phyloP scores from a whole-genome alignment of 2,888 invertebrate genomes.

The Oscheius sp. region DNA sequence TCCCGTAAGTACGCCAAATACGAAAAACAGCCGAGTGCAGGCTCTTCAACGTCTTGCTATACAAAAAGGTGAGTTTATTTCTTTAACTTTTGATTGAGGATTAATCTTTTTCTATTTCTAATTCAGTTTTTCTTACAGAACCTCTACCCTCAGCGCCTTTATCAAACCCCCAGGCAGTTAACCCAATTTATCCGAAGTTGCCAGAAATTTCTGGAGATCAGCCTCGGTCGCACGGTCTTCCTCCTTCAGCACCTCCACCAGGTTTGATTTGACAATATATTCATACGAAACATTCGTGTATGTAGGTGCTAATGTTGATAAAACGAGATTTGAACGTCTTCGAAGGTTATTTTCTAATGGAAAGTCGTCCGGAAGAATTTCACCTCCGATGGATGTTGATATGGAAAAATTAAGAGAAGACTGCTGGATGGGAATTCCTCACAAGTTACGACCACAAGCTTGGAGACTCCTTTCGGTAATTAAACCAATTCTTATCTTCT shows the following conservation, averaged over 20 bases:
- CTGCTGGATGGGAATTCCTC: constrained; percentile 94
- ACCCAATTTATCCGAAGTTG: constrained; percentile 58
- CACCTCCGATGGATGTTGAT: constrained; percentile 57
- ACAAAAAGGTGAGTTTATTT: constrained; percentile 66
- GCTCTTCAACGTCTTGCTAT: constrained; percentile 70
- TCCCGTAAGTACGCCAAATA: constrained; percentile 64
- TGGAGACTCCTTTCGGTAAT: constrained; percentile 81
- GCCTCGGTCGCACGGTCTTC: constrained; percentile 40
- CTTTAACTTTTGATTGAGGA: no score
- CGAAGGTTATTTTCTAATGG: constrained; percentile 52
- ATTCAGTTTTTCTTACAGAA: constrained; percentile 39
- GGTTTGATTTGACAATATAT: constrained; percentile 33
- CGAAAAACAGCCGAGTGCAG: constrained; percentile 67
- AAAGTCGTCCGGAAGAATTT: constrained; percentile 48
- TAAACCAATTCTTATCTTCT: constrained; percentile 44
- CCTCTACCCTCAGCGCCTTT: constrained; percentile 49
- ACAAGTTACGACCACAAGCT: constrained; percentile 82
- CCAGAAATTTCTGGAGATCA: constrained; percentile 58
- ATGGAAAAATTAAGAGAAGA: constrained; percentile 66
- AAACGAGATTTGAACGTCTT: constrained; percentile 56
- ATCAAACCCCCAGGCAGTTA: constrained; percentile 45
- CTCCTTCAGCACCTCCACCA: constrained; percentile 45
- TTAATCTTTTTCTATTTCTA: background rate
- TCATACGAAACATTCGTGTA: background rate
- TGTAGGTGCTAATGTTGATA: constrained; percentile 53